Base-by-base conservation (phyloP, 2,113 vertebrate genomes). In the Smithornis capensis region DNA sequence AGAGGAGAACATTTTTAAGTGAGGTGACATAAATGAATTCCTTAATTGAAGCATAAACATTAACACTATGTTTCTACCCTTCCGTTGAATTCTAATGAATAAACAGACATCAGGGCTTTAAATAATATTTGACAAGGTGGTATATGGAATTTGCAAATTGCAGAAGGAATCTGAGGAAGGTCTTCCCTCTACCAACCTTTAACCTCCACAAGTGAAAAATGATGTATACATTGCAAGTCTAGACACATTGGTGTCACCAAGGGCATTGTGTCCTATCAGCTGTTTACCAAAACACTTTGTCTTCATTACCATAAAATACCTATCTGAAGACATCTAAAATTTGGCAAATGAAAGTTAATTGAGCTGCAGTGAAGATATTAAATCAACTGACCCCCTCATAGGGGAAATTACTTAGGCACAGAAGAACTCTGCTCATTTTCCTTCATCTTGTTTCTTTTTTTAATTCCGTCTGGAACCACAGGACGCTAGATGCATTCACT, bases 31-130 rank as follows among this genome's bases (percentile, higher is more conserved):
- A 92, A 90, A 95, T 47, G 17, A 57, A 77, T 81, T 87, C 56
- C 56, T 90, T 89, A 94, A 90, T 82, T 83, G 64, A 57, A 95
- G 93, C 40, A 78, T 90, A 93, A 93, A 92, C 60, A 90, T 90
- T 92, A 90, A 44, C 79, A 68, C 38, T 53, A 28, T 71, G 68
- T 83, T 90, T 59, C 76, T 93, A 45, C n/a, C 19, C 76, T 78
- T 81, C 75, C 4, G 4, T 78, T 96, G 47, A 70, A 49, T 81
- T 81, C 40, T 93, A 80, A 96, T 55, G 68, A 91, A 70, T 52
- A 77, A 92, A 80, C 50, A 90, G 75, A 77, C 56, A 62, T 59
- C 0, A 0, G 35, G 23, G 50, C 42, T 90, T 78, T 93, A 74
- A 92, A 62, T 2, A 8, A 47, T 52, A 37, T 83, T 96, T 96